Percentiles rank a stretch among this genome's conserved stretches.
Evolutionary conservation across 2,113 vertebrate species (phyloP).

Genomic region (Tonatia bakeri): DNA sequence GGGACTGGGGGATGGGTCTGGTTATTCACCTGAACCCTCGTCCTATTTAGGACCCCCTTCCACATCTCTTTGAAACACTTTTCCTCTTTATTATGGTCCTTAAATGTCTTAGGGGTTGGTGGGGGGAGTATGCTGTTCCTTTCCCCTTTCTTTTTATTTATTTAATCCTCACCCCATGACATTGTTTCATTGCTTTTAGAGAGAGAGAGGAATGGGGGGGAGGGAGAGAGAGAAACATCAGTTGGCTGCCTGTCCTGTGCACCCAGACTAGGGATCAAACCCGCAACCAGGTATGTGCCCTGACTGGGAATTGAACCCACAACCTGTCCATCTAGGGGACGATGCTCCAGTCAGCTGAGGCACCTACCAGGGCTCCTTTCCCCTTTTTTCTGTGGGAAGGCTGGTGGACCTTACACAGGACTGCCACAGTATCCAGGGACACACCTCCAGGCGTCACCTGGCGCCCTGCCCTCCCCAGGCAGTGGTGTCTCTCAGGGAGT

Average conservation of each 20-base stretch:
- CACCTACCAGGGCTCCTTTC: not conserved
- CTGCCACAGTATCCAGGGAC: not conserved
- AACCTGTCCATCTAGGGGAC: not conserved
- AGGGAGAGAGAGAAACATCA: not conserved
- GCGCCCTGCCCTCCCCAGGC: not conserved
- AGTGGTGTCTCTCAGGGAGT: not conserved
- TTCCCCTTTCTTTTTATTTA: not conserved
- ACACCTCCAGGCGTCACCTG: not conserved
- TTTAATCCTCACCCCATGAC: not conserved
- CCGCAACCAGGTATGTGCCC: not conserved
- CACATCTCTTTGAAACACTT: not conserved
- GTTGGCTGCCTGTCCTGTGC: not conserved
- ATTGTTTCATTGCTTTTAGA: not conserved
- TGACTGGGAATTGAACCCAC: not conserved
- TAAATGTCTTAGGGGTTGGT: not conserved
- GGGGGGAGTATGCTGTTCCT: not conserved
- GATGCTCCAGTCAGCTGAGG: not conserved
- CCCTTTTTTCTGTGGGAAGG: not conserved
- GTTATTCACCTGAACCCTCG: not conserved
- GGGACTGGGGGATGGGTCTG: not conserved
- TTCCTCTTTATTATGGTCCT: not conserved
- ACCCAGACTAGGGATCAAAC: not conserved
- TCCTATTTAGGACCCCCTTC: not conserved
- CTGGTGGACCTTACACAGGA: not conserved
- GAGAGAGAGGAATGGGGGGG: not conserved